Evolutionary conservation across 2,888 invertebrate species (phyloP).

Genomic region (Melipona beecheii): DNA sequence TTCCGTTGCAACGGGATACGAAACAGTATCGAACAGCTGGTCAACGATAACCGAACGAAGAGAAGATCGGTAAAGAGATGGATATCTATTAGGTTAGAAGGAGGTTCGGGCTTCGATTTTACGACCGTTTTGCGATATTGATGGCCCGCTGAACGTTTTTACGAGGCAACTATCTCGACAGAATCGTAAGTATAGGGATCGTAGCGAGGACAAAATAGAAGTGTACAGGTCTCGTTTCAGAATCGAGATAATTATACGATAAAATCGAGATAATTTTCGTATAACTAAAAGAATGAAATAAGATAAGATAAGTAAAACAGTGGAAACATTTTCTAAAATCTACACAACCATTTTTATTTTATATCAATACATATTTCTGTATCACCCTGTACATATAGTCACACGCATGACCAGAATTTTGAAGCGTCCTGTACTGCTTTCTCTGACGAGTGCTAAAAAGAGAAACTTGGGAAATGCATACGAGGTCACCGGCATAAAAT

Average conservation of each 20-base stretch:
- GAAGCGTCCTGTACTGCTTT: conserved; percentile 48
- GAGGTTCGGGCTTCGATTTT: conserved; percentile 41
- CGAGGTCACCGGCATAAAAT: conserved; percentile 38
- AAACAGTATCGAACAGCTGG: conserved; percentile 13
- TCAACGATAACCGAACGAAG: neutral
- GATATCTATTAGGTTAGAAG: conserved; percentile 5
- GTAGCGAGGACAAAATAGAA: neutral
- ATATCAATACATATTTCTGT: neutral
- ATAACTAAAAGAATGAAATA: too few species aligned
- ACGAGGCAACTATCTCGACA: neutral
- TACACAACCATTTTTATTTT: neutral
- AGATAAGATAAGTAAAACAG: too few species aligned
- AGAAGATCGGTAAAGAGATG: neutral
- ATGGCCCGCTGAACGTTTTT: conserved; percentile 1
- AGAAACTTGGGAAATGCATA: conserved; percentile 63
- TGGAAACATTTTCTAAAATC: too few species aligned
- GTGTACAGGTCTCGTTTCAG: conserved; percentile 6
- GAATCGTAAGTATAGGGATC: conserved; percentile 10
- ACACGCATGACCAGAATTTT: neutral
- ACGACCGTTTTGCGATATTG: conserved; percentile 31
- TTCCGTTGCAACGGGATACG: conserved; percentile 1
- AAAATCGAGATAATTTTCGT: too few species aligned
- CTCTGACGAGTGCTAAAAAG: conserved; percentile 55
- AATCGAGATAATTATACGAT: neutral
- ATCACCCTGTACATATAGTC: neutral